A percentile compares a stretch with the other conserved stretches of the same genome.
Conservation (phyloP, 2,113 vertebrate species). For the Oenanthe melanoleuca region DNA sequence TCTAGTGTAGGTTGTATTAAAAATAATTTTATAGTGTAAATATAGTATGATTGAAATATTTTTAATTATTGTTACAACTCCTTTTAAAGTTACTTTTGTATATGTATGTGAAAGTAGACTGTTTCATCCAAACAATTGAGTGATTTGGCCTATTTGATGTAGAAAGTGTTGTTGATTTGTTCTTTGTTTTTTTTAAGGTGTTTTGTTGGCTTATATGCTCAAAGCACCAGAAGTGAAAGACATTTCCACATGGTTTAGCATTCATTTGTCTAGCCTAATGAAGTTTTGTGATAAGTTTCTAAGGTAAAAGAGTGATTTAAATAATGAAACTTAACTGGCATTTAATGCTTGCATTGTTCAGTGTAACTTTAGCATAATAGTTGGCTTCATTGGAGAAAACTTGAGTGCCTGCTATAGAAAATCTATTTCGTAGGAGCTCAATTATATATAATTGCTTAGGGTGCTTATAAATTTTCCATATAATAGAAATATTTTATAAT, state of each 20-base stretch:
- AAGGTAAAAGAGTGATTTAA: not conserved
- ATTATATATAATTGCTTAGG: slow-evolving; percentile 69
- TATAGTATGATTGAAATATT: not conserved
- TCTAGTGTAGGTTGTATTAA: not conserved
- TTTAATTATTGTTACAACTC: not conserved
- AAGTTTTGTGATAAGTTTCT: slow-evolving; percentile 11
- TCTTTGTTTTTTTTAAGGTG: not conserved
- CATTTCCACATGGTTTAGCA: not conserved
- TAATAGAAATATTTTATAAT: slow-evolving; percentile 69
- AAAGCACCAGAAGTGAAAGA: not conserved
- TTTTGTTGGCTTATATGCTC: not conserved
- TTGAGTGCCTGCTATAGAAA: slow-evolving; percentile 62
- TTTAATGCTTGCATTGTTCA: slow-evolving; percentile 54
- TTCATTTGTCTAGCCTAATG: slow-evolving; percentile 30
- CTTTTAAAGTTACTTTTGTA: not conserved
- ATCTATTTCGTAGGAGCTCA: slow-evolving; percentile 72
- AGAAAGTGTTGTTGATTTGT: not conserved
- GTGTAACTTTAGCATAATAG: slow-evolving; percentile 46
- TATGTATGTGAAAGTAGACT: not conserved
- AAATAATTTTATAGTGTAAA: not conserved
- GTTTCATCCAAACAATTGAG: not conserved
- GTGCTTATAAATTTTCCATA: slow-evolving; percentile 70
- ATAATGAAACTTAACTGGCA: slow-evolving; percentile 49
- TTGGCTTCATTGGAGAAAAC: slow-evolving; percentile 64
- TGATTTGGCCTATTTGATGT: not conserved